A percentile compares a stretch with the other conserved stretches of the same genome.
Evolutionary conservation across 1,140 invertebrate species (phyloP).

Genomic region (Cheumatopsyche charites): DNA sequence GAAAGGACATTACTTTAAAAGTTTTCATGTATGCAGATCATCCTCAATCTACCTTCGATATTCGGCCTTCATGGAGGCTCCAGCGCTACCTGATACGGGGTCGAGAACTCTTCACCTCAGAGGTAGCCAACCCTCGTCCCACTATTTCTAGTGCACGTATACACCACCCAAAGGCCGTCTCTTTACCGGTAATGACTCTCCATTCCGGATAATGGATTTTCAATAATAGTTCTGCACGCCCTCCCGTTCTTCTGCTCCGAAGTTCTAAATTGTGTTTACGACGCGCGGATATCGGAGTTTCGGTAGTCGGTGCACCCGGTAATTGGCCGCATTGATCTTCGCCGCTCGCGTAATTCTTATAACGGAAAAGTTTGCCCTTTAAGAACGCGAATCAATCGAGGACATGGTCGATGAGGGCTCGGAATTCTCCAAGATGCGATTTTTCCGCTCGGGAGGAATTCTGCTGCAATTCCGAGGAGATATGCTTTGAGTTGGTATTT

Average conservation of each 20-base stretch:
- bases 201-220: constrained; percentile 49
- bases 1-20: too few species aligned
- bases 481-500: too few species aligned
- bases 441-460: too few species aligned
- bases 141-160: too few species aligned
- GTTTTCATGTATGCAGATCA: too few species aligned
- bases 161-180: constrained; percentile 15
- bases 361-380: constrained; percentile 9
- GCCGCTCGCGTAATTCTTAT: constrained; percentile 18
- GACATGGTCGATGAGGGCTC: neutral
- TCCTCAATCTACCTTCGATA: too few species aligned
- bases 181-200: constrained; percentile 44
- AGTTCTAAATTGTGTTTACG: constrained; percentile 49
- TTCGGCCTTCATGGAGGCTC: too few species aligned
- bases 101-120: too few species aligned
- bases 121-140: too few species aligned
- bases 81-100: too few species aligned
- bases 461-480: too few species aligned
- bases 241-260: constrained; percentile 1
- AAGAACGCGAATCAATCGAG: constrained; percentile 24
- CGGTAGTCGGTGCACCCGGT: constrained; percentile 3
- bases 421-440: neutral
- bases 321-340: constrained; percentile 24
- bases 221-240: constrained; percentile 44
- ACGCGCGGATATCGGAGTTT: constrained; percentile 23